Percentiles rank a stretch among this genome's conserved stretches.
These are phyloP conservation scores for Rhombomys opimus DNA, from an alignment of 2,113 vertebrate species.

Conservation along the genomic window DNA sequence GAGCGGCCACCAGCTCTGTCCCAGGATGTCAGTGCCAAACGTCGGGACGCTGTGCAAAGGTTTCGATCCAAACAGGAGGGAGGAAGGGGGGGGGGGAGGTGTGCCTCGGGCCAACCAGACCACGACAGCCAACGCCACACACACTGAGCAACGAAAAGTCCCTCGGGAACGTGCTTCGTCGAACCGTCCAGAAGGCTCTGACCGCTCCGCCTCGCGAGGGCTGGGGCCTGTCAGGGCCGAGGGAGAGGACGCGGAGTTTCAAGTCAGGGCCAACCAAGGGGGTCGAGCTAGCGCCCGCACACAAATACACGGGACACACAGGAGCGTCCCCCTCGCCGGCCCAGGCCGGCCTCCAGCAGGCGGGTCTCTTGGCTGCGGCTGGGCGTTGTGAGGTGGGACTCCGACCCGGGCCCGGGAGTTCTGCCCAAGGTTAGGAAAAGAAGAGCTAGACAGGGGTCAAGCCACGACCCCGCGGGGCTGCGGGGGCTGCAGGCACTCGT, in stretches of 20 bases:
- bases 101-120: neutral
- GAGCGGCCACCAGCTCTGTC: neutral
- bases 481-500: neutral
- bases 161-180: neutral
- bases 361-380: neutral
- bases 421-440: neutral
- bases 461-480: neutral
- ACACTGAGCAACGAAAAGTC: neutral
- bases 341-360: fast-evolving
- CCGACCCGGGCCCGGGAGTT: neutral
- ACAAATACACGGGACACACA: neutral
- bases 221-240: neutral
- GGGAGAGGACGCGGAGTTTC: neutral
- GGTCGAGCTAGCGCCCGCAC: neutral
- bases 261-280: neutral
- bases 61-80: too few species aligned
- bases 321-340: neutral
- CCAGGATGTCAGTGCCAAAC: neutral
- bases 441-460: too few species aligned
- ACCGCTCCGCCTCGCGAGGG: neutral
- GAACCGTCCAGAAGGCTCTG: neutral
- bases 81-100: neutral
- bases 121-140: neutral
- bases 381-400: neutral
- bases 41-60: too few species aligned